Evolutionary conservation across 37 sponge, comb jelly and placozoan species (phyloP), one percentile per base, ranked within the genome.

Genomic region (Theonella swinhoei): DNA sequence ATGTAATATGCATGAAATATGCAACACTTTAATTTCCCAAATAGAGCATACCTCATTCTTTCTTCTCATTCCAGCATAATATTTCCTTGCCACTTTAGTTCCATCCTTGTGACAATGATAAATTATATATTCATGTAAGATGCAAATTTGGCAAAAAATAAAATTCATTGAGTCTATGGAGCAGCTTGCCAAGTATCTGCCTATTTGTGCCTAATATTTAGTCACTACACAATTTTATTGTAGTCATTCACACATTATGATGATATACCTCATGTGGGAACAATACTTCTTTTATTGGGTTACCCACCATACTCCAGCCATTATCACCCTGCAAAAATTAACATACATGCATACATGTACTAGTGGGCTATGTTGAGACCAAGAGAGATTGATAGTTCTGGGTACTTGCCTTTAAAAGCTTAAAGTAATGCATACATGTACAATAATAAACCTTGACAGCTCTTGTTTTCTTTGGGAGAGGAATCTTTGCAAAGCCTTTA

Each of bases 21-120:
- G n/a, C n/a, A n/a, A n/a, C n/a, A n/a, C n/a, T n/a, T n/a, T n/a
- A n/a, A n/a, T n/a, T n/a, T n/a, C n/a, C n/a, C n/a, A n/a, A n/a
- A n/a, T n/a, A n/a, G n/a, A n/a, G 38, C 58, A 77, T 33, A 78
- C 73, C 78, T 78, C 72, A 62, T 78, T 14, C 67, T 71, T 78
- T 42, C 87, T 78, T 33, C 69, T 68, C 0, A 86, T 79, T 79
- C 87, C 87, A 59, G 68, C 66, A 38, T 76, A 86, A 59, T 86
- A 86, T 41, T 81, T 81, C 60, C 82, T 39, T 4, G n/a, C 0
- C 19, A 14, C 34, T 30, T 42, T 70, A 23, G 54, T 39, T 26
- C 54, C 72, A 35, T n/a, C 59, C 72, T 68, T 81, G 32, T 1
- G 34, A 37, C 8, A 29, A 68, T 7, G 33, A 39, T 25, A 65